Evolutionary conservation across 92 coral and sea anemone species (phyloP).

Genomic region (Porites evermanni): DNA sequence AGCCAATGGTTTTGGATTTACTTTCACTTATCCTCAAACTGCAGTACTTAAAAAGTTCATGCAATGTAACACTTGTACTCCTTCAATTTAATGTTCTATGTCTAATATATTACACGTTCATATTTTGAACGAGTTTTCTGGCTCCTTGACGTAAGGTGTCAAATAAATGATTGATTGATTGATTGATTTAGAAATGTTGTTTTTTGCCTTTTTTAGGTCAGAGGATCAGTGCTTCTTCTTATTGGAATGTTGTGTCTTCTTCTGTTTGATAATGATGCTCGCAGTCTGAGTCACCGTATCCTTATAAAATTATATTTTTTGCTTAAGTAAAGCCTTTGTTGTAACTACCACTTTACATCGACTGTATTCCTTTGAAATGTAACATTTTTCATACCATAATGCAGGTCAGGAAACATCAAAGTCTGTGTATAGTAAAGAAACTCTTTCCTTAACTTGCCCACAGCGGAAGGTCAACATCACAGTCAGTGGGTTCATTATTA

Average conservation of each 20-base stretch:
- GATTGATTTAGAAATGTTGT: neutral
- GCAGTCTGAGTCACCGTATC: conserved; percentile 63
- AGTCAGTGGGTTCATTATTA: conserved; percentile 89
- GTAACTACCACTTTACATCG: neutral
- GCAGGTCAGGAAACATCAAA: too few relatives aligned
- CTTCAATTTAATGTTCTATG: too few relatives aligned
- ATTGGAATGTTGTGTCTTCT: conserved; percentile 88
- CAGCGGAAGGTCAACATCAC: conserved; percentile 89
- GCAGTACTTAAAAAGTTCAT: too few relatives aligned
- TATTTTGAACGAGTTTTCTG: too few relatives aligned
- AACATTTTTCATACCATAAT: too few relatives aligned
- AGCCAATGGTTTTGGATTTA: too few relatives aligned
- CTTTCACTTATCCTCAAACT: too few relatives aligned
- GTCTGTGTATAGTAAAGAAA: too few relatives aligned
- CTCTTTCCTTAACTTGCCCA: conserved; percentile 29
- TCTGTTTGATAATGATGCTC: conserved; percentile 94
- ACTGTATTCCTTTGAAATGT: neutral
- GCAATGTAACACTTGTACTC: too few relatives aligned
- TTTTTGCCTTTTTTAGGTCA: conserved; percentile 58
- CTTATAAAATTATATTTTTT: conserved; percentile 1
- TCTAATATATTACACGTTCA: too few relatives aligned
- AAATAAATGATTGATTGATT: too few relatives aligned
- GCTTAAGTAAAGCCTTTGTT: neutral
- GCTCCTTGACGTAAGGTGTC: too few relatives aligned
- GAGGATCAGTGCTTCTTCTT: conserved; percentile 91